Base-by-base conservation (phyloP, 2,797 vertebrate species). In the Argya squamiceps region DNA sequence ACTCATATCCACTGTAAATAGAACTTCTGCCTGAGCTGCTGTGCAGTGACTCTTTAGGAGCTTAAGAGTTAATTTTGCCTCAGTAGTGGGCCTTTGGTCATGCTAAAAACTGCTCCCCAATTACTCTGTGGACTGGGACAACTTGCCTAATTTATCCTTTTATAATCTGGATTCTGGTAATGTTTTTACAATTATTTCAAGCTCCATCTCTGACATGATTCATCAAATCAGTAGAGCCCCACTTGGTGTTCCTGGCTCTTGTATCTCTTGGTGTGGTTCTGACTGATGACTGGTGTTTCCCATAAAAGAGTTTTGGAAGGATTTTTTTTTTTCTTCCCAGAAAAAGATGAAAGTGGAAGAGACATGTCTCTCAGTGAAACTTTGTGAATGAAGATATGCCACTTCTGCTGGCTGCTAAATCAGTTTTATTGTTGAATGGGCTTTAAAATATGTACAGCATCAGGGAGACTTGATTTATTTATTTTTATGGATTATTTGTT, bases 141-240 rank as follows among this genome's bases (percentile, higher is more conserved):
- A 46, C 74, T 96, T 92, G 86, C 89, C 92, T 81, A 92, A 90
- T 18, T 95, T 93, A 92, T 83, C 19, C 12, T 92, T 96, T 52
- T 93, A 93, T 95, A 96, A 93, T 92, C 93, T 96, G 96, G 95
- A 96, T 97, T 95, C 81, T 94, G 91, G 87, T 93, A 95, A 89
- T 87, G 73, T 78, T 79, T 97, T 97, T 94, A 95, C 80, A 93
- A 60, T 92, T 94, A 95, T 95, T 97, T 96, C 91, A 92, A 96
- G 70, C 91, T 91, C 93, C 62, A 63, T 94, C 86, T 94, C 82
- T 81, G 76, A 83, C 70, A 29, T 90, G 88, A 96, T 96, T 97
- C 95, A 97, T 93, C 92, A 62, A 74, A 92, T 85, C 15, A 52
- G 67, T 58, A 36, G 75, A 96, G 71, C 81, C 79, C 74, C 69